Base-by-base conservation (phyloP, 2,113 vertebrate genomes). In the Clarias batrachus region DNA sequence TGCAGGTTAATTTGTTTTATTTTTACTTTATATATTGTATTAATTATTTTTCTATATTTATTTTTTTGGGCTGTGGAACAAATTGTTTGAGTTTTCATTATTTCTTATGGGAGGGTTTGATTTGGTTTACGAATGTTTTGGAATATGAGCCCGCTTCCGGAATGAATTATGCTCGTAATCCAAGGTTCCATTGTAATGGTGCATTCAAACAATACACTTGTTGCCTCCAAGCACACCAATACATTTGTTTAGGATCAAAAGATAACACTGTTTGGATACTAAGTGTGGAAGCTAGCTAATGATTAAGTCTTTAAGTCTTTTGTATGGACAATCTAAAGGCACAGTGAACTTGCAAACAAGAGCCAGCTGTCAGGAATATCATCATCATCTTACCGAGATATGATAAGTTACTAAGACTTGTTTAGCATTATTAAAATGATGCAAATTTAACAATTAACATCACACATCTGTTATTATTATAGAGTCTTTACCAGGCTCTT, bases 241-340 rank as follows among this genome's bases (percentile, higher is more conserved):
- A 62, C 27, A 3, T 27, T 33, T 37, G 78, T 81, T 62, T 81
- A 81, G 78, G 74, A 62, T 62, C 57, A 37, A 23, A 81, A 62
- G 78, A 81, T 81, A 62, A 81, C 78, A 33, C 57, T 21, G 57
- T 81, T 62, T 5, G 10, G 57, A 60, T 56, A 33, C 56, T 2
- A 19, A 60, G 78, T 9, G 33, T 59, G 27, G 30, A 21, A 3
- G 16, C 27, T 37, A 81, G 78, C 78, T 81, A 81, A 81, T 62
- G 57, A 81, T 81, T 79, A 79, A 17, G 77, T 27, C 74, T 77
- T 56, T 77, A 79, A 27, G 16, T 57, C 52, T 77, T 78, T 78
- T 81, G 57, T 62, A 81, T 60, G 57, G 78, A 62, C 30, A 62
- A 62, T 81, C 30, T 81, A 41, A 81, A 81, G 21, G 57, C 10